These are phyloP conservation scores for Bombus pascuorum DNA, from an alignment of 1,140 invertebrate species.

Conservation along the genomic window DNA sequence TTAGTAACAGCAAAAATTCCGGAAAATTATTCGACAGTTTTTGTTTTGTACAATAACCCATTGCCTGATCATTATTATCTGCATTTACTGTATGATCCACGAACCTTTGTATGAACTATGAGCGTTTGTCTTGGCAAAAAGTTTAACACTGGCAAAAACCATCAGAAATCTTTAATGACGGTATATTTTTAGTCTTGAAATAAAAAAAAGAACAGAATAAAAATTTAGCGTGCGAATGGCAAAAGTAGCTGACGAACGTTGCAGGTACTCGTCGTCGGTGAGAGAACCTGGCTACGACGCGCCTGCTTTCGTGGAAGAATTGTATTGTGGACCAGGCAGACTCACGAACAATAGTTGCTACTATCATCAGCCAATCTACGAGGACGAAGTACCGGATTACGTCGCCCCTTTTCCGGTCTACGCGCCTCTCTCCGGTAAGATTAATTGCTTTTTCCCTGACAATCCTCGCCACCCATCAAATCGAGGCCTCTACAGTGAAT, in stretches of 20 bases:
- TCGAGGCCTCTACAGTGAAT: background rate
- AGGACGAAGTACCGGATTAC: constrained; percentile 77
- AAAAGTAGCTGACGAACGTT: background rate
- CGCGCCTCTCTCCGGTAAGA: constrained; percentile 77
- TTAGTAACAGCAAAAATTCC: no score
- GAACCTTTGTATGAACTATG: no score
- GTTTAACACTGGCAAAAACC: no score
- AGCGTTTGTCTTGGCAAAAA: no score
- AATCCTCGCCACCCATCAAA: background rate
- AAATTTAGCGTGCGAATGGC: background rate
- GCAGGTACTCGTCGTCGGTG: constrained; percentile 72
- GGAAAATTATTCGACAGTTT: no score
- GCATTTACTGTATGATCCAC: no score
- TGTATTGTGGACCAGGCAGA: constrained; percentile 74
- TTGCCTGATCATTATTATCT: no score
- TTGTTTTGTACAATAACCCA: no score
- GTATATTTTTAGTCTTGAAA: no score
- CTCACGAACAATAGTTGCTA: constrained; percentile 68
- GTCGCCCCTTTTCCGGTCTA: constrained; percentile 75
- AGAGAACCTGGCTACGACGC: constrained; percentile 77
- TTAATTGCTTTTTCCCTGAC: constrained; percentile 18
- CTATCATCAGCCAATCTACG: constrained; percentile 78
- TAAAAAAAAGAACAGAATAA: background rate
- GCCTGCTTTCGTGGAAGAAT: constrained; percentile 76
- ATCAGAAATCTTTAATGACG: no score